Evolutionary conservation across 2,888 invertebrate genomes (phyloP).

Genomic region (Teleogryllus oceanicus): DNA sequence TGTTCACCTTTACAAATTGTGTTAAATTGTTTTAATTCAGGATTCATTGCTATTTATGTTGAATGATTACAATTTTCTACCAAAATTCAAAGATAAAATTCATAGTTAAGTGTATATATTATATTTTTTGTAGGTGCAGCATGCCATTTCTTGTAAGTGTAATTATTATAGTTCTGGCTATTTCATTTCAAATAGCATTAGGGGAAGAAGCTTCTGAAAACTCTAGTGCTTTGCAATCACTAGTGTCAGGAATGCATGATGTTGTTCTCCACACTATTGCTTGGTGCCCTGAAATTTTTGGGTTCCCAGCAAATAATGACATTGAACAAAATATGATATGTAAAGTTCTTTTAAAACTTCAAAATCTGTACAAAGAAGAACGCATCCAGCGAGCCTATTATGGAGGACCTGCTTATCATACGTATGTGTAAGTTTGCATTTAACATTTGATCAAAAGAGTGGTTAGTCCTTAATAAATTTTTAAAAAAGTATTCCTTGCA

Average conservation of each 20-base stretch:
- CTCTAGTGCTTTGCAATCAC: background rate
- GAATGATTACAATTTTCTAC: no score
- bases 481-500: background rate
- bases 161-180: no score
- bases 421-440: constrained; percentile 19
- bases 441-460: background rate
- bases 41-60: no score
- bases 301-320: background rate
- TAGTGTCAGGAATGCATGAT: background rate
- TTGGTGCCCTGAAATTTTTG: constrained; percentile 19
- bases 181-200: background rate
- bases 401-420: constrained; percentile 12
- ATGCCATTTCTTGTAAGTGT: no score
- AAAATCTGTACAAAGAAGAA: background rate
- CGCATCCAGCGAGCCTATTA: background rate
- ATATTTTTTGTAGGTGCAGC: no score
- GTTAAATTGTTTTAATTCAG: no score
- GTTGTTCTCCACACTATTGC: background rate
- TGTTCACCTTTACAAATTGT: no score
- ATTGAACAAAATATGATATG: background rate
- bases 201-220: background rate
- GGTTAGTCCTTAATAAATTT: background rate
- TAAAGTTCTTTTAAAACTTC: background rate
- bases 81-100: no score
- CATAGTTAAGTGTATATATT: no score